Base-by-base conservation (phyloP, 2,797 vertebrate genomes). In the Danio tinwini region DNA sequence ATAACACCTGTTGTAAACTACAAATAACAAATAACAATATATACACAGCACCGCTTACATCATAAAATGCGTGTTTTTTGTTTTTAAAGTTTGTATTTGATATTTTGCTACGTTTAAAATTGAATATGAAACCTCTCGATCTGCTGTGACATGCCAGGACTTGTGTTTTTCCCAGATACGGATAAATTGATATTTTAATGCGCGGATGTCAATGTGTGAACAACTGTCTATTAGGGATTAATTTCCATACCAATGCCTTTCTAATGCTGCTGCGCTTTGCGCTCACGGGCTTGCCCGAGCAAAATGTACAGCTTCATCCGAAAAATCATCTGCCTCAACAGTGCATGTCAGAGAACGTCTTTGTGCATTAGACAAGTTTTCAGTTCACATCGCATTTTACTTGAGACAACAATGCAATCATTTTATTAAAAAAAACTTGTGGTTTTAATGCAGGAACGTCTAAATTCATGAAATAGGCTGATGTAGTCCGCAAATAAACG, bases 81-180 rank as follows among this genome's bases (percentile, higher is more conserved):
- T 58, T 58, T 58, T 3, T 39, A 7, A n/a, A n/a, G n/a, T n/a
- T n/a, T n/a, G n/a, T n/a, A 29, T 29, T 61, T 14, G 1, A 65
- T 7, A 19, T 13, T 61, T 39, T 52, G 19, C 71, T 72, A 71
- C 4, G 29, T 67, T 59, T 70, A 12, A 12, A 17, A 58, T 49
- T 8, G 50, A 11, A 49, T 64, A 42, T 1, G 12, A 50, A 47
- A 76, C 45, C 5, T 6, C 29, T 52, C 37, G 40, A 17, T 74
- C 21, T 58, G 47, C 67, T 37, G 16, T 70, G 74, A 84, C 87
- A 90, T 29, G 89, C 56, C 87, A 12, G 77, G 89, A 74, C 89
- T 64, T 67, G 80, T 72, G 62, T 53, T 83, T 85, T 87, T 76
- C 74, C 49, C 9, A 67, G 82, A 71, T 29, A 70, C 45, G 74